phyloP scores from a whole-genome alignment of 2,888 invertebrate genomes.

The Glomeris marginata region DNA sequence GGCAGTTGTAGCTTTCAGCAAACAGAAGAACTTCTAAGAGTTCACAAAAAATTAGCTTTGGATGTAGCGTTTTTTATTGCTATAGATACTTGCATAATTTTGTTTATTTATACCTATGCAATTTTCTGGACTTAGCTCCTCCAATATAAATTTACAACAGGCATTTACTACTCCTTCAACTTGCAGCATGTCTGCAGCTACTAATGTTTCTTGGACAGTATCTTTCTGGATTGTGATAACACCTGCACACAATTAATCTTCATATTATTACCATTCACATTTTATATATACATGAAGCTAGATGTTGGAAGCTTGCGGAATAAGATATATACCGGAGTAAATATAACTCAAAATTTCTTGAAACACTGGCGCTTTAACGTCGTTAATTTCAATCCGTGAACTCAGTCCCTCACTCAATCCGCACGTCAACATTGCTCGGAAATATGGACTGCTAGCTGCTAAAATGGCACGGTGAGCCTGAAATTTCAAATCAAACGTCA shows the following conservation, averaged over 20 bases:
- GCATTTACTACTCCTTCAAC: constrained; percentile 65
- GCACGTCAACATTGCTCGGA: constrained; percentile 12
- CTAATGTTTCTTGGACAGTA: constrained; percentile 70
- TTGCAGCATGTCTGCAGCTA: constrained; percentile 83
- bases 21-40: constrained; percentile 40
- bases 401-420: constrained; percentile 7
- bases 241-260: not conserved
- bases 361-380: constrained; percentile 6
- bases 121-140: constrained; percentile 72
- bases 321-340: constrained; percentile 6
- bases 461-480: constrained; percentile 11
- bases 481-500: not conserved
- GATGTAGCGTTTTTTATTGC: too few species aligned
- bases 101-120: constrained; percentile 49
- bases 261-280: not conserved
- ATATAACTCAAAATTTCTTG: constrained; percentile 7
- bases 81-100: too few species aligned
- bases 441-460: constrained; percentile 13
- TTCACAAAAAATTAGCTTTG: not conserved
- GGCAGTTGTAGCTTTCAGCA: constrained; percentile 74
- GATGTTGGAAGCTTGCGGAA: too few species aligned
- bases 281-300: not conserved
- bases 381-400: constrained; percentile 3
- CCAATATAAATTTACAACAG: constrained; percentile 68
- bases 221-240: constrained; percentile 5